Base-by-base conservation (phyloP, 2,888 invertebrate genomes). In the Nesidiocoris tenuis region DNA sequence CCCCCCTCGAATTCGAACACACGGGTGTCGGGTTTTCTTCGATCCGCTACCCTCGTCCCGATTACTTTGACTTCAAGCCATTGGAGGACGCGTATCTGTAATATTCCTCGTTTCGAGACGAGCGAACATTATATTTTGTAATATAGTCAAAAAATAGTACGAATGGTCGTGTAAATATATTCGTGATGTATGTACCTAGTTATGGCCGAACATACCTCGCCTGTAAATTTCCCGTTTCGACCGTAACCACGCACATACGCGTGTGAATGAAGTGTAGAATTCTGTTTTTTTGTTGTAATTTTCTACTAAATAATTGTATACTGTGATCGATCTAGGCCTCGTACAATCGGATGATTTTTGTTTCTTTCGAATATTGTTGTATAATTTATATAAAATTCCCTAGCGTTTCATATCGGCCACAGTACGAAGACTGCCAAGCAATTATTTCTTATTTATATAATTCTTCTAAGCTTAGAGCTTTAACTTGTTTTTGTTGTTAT, bases 371-470 rank as follows among this genome's bases (percentile, higher is more conserved):
- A 39, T 39, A 39, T 39, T 39, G 3, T 78, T 67, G 61, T 72
- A n/a, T n/a, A 71, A 74, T 75, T 74, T 77, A 61, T 77, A 75
- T 77, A 76, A 64, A 72, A 64, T 70, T 39, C 71, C 39, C 74
- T 68, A 70, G 23, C 23, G 18, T 64, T 74, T 68, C 63, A 77
- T 77, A 77, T 79, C 79, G 79, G 76, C 79, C 78, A 79, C 80
- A 79, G 80, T 80, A 79, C 78, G 39, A 78, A 80, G 80, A 80
- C 80, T 80, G 80, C 79, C 78, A 78, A 79, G 78, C 78, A 68
- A 76, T 76, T 76, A 76, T 74, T 76, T 74, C 76, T 77, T 80
- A 78, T 78, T 78, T 79, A 79, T 79, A 79, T 39, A 79, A 77
- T 25, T 68, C 56, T 25, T 59, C 54, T 76, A 78, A 79, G 79